These are phyloP conservation scores for Hypsopygia costalis DNA, from an alignment of 2,888 invertebrate genomes.

Conservation along the genomic window DNA sequence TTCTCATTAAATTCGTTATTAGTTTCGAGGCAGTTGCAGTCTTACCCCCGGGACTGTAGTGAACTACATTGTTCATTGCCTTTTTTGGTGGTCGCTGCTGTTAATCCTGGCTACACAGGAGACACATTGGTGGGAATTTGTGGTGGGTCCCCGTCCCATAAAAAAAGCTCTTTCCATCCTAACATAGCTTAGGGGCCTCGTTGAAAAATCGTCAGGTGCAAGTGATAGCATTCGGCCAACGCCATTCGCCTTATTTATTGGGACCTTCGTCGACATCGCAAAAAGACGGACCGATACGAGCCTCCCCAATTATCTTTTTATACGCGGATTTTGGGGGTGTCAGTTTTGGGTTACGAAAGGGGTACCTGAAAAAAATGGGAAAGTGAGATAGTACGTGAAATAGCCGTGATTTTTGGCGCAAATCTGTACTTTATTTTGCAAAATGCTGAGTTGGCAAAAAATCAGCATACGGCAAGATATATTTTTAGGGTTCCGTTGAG, in stretches of 20 bases:
- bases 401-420: not conserved
- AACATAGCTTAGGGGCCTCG: conserved; percentile 20
- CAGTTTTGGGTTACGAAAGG: conserved; percentile 19
- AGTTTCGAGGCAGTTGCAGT: no score
- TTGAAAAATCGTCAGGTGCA: conserved; percentile 69
- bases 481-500: no score
- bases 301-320: conserved; percentile 46
- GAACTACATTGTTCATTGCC: no score
- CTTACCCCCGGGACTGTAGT: no score
- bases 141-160: no score
- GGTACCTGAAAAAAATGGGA: not conserved
- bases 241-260: conserved; percentile 64
- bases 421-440: not conserved
- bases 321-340: conserved; percentile 16
- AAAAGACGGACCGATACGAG: conserved; percentile 44
- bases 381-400: not conserved
- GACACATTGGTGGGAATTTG: no score
- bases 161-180: conserved; percentile 34
- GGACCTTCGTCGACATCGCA: conserved; percentile 39
- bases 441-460: not conserved
- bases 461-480: no score
- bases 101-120: no score
- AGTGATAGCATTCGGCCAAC: conserved; percentile 57
- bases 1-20: no score
- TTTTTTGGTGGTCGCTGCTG: no score